A percentile compares a stretch with the other conserved stretches of the same genome.
Evolutionary conservation across 2,113 vertebrate genomes (phyloP).

Genomic region (Mesitornis unicolor): DNA sequence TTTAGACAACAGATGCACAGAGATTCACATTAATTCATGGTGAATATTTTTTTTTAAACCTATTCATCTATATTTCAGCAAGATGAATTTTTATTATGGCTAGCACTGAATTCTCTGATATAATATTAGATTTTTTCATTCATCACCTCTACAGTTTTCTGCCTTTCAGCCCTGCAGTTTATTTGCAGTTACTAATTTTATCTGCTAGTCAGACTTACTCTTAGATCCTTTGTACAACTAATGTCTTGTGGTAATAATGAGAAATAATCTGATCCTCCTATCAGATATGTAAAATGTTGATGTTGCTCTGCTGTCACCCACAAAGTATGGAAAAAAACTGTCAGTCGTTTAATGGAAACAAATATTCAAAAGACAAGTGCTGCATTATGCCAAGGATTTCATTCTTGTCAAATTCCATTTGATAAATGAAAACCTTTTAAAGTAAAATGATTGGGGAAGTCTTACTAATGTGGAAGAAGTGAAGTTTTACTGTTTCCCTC

Average conservation of each 20-base stretch:
- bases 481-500: not conserved
- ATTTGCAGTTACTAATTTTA: not conserved
- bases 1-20: not conserved
- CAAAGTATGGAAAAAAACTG: not conserved
- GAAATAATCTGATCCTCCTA: not conserved
- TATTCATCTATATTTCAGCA: not conserved
- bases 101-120: not conserved
- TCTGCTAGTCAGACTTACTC: not conserved
- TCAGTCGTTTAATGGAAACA: not conserved
- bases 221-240: not conserved
- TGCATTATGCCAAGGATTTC: not conserved
- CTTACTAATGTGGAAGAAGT: not conserved
- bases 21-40: not conserved
- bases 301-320: not conserved
- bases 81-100: not conserved
- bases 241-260: not conserved
- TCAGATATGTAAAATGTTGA: not conserved
- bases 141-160: not conserved
- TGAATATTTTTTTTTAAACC: not conserved
- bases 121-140: not conserved
- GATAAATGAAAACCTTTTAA: not conserved
- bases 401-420: not conserved
- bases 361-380: not conserved
- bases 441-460: not conserved
- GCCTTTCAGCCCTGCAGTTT: not conserved